Conservation (phyloP, 2,888 invertebrate genomes). For the Sceliomorpha sp. region DNA sequence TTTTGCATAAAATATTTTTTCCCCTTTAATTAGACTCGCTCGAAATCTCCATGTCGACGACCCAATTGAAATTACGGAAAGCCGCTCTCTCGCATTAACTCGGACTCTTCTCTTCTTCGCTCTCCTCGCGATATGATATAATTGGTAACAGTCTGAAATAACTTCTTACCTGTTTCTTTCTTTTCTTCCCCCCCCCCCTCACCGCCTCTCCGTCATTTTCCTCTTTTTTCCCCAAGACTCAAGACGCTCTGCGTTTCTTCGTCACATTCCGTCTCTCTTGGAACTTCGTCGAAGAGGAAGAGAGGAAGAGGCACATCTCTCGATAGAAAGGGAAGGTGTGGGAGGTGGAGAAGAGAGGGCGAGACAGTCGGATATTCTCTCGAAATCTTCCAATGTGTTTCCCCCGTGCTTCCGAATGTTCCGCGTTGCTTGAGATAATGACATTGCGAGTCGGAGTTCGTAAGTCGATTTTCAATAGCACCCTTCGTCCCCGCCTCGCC, state of each 20-base stretch:
- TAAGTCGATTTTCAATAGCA: slow-evolving; percentile 57
- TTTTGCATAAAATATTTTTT: slow-evolving; percentile 1
- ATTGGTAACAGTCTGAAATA: slow-evolving; percentile 23
- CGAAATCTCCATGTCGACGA: slow-evolving; percentile 4
- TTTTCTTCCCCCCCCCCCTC: neutral
- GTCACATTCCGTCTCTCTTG: neutral
- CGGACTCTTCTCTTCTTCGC: slow-evolving; percentile 6
- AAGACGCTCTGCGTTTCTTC: too few species aligned
- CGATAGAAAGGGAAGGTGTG: neutral
- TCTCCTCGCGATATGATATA: slow-evolving; percentile 19
- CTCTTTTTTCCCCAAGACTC: slow-evolving; percentile 18
- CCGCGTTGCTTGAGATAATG: slow-evolving; percentile 67
- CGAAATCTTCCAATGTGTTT: slow-evolving; percentile 42
- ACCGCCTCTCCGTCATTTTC: slow-evolving; percentile 19
- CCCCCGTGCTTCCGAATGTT: slow-evolving; percentile 60
- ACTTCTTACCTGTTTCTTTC: neutral
- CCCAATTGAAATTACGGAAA: slow-evolving; percentile 14
- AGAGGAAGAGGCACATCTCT: neutral
- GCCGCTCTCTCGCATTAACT: neutral
- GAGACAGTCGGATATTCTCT: slow-evolving; percentile 11
- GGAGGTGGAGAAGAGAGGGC: slow-evolving; percentile 6
- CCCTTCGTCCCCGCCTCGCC: slow-evolving; percentile 4
- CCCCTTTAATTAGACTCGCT: slow-evolving; percentile 7
- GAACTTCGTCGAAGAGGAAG: neutral
- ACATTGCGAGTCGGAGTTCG: slow-evolving; percentile 57